A percentile compares a stretch with the other conserved stretches of the same genome.
phyloP scores from a whole-genome alignment of 2,888 invertebrate species.

The Dynastes maya region DNA sequence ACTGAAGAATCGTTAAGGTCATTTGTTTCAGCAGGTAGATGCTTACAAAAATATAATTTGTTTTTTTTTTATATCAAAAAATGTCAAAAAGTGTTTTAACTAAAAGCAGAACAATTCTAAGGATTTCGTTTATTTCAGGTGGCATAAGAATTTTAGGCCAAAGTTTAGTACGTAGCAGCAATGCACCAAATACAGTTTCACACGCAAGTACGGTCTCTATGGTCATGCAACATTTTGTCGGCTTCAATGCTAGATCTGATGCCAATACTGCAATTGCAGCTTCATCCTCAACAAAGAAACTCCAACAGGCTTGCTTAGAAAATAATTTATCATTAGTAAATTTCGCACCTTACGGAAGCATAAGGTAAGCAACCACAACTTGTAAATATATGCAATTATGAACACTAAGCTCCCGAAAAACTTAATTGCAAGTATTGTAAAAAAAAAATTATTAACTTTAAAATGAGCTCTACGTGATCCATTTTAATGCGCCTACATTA shows the following conservation, averaged over 20 bases:
- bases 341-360: conserved; percentile 89
- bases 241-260: conserved; percentile 68
- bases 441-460: too few species aligned
- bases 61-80: too few species aligned
- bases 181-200: conserved; percentile 77
- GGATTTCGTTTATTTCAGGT: conserved; percentile 63
- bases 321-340: conserved; percentile 86
- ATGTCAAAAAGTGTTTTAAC: too few species aligned
- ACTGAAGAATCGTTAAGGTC: conserved; percentile 82
- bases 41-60: neutral
- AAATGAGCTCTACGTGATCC: too few species aligned
- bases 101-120: too few species aligned
- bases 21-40: conserved; percentile 80
- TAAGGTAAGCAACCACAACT: conserved; percentile 60
- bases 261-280: conserved; percentile 65
- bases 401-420: too few species aligned
- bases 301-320: conserved; percentile 74
- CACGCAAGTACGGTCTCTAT: conserved; percentile 72
- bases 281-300: conserved; percentile 65
- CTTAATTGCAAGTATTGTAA: too few species aligned
- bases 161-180: conserved; percentile 84
- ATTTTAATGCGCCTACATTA: too few species aligned
- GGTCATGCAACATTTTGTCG: conserved; percentile 78
- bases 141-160: conserved; percentile 84
- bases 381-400: neutral